Conservation (phyloP, 2,113 vertebrate species). For the Carassius auratus region DNA sequence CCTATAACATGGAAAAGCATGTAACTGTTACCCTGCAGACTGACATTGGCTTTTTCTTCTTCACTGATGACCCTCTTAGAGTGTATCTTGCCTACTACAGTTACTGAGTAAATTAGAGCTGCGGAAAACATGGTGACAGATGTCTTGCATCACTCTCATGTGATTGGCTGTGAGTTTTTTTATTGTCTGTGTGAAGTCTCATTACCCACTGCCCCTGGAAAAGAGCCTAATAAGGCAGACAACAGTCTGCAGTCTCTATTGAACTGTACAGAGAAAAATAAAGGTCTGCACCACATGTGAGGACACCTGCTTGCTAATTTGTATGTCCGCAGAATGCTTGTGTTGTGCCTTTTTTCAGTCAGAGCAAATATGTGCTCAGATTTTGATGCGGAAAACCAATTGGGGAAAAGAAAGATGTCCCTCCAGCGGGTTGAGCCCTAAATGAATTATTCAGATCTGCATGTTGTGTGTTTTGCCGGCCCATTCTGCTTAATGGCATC, state of each 20-base stretch:
- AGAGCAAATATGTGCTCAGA: constrained; percentile 67
- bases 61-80: constrained; percentile 44
- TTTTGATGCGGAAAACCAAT: constrained; percentile 72
- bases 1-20: background rate
- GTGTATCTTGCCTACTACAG: constrained; percentile 23
- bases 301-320: constrained; percentile 67
- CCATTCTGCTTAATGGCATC: constrained; percentile 76
- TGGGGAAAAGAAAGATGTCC: constrained; percentile 66
- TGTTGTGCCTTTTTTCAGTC: constrained; percentile 68
- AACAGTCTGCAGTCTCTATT: constrained; percentile 67
- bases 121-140: constrained; percentile 42
- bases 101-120: constrained; percentile 31
- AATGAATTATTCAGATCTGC: constrained; percentile 80
- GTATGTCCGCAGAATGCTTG: constrained; percentile 49
- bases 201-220: constrained; percentile 75
- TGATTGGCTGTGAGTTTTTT: constrained; percentile 67
- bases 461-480: constrained; percentile 72
- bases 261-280: constrained; percentile 71
- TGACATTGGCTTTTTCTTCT: constrained; percentile 31
- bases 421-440: constrained; percentile 69
- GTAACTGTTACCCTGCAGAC: background rate
- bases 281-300: constrained; percentile 62
- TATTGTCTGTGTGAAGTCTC: constrained; percentile 70
- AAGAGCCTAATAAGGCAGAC: constrained; percentile 75
- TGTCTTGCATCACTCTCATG: constrained; percentile 66